phyloP scores from a whole-genome alignment of 2,797 vertebrate species.

The Phalloptychus januarius region DNA sequence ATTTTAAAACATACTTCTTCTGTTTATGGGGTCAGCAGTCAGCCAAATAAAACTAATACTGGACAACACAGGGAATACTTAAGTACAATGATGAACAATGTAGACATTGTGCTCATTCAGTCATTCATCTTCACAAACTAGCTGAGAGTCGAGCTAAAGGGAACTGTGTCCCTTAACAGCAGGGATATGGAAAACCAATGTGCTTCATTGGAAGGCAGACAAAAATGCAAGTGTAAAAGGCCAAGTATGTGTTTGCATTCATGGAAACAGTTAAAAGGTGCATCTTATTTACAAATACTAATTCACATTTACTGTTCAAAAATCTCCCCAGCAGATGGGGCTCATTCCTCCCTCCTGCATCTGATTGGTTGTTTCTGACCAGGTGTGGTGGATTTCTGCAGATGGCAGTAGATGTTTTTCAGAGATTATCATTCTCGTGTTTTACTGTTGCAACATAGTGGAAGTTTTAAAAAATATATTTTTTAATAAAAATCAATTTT shows the following conservation, averaged over 20 bases:
- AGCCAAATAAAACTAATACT: conserved; percentile 4
- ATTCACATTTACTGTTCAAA: neutral
- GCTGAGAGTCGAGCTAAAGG: conserved; percentile 24
- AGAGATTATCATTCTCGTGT: too few relatives aligned
- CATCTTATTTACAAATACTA: neutral
- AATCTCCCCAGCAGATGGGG: neutral
- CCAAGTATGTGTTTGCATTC: conserved; percentile 11
- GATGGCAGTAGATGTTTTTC: too few relatives aligned
- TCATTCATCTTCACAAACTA: conserved; percentile 26
- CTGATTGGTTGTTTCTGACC: too few relatives aligned
- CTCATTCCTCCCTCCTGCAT: too few relatives aligned
- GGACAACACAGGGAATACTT: neutral
- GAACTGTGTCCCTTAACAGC: conserved; percentile 9
- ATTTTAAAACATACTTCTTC: neutral
- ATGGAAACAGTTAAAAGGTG: conserved; percentile 15
- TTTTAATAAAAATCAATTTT: neutral
- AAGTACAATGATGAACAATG: neutral
- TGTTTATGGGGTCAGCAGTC: neutral
- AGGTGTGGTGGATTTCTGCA: too few relatives aligned
- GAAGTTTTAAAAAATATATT: too few relatives aligned
- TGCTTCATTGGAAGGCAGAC: neutral
- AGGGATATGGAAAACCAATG: conserved; percentile 16
- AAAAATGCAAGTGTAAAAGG: neutral
- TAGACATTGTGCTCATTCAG: conserved; percentile 5
- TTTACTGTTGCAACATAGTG: too few relatives aligned